phyloP scores from a whole-genome alignment of 2,888 invertebrate species.

The Scaptomyza parva region DNA sequence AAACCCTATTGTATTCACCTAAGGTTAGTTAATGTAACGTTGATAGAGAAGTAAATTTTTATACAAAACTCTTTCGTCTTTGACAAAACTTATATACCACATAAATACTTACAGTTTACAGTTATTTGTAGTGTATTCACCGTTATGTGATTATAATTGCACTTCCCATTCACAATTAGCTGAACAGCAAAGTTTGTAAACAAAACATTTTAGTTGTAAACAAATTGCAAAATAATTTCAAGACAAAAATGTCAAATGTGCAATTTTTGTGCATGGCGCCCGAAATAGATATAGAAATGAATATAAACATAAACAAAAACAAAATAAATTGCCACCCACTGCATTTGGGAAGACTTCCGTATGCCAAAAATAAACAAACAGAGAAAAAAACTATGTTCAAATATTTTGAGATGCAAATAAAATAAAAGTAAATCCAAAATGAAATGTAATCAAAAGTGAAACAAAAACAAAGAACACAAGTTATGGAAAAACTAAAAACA shows the following conservation, averaged over 20 bases:
- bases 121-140: too few species aligned
- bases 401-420: conserved; percentile 12
- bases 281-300: conserved; percentile 46
- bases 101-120: neutral
- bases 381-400: conserved; percentile 14
- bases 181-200: conserved; percentile 32
- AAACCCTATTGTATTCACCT: too few species aligned
- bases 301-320: conserved; percentile 8
- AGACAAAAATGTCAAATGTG: conserved; percentile 59
- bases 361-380: conserved; percentile 47
- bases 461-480: neutral
- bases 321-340: conserved; percentile 58
- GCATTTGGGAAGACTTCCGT: conserved; percentile 63
- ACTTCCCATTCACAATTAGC: conserved; percentile 12
- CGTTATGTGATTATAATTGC: neutral
- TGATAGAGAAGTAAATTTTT: too few species aligned
- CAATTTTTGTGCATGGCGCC: conserved; percentile 42
- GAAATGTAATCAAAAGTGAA: conserved; percentile 4
- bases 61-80: too few species aligned
- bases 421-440: neutral
- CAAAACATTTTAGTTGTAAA: conserved; percentile 15
- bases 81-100: neutral
- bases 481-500: neutral
- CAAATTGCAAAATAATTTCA: conserved; percentile 20
- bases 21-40: too few species aligned